Evolutionary conservation across 2,888 invertebrate genomes (phyloP), one percentile per base, ranked within the genome.

Genomic region (Diogma glabrata): DNA sequence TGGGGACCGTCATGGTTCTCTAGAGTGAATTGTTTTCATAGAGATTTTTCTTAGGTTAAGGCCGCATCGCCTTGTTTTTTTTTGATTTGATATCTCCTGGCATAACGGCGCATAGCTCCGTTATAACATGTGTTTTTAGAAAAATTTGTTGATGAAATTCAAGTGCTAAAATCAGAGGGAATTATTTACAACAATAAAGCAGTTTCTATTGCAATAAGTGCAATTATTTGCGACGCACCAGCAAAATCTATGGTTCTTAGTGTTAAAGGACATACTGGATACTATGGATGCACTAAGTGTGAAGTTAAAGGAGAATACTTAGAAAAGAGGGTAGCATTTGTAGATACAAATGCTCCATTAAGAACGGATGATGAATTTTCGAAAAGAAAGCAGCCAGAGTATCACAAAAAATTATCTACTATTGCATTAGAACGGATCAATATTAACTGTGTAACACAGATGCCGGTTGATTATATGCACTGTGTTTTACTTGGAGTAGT

Each of bases 391-490:
- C 22, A 52, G 12, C 51, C 51, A 28, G 53, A 55, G 14, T 52
- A 56, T 50, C 55, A 56, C 33, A n/a, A 36, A 14, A 47, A 54
- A 55, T 20, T 23, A 46, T 6, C 51, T 54, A 9, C 19, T 43
- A 38, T 38, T 22, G 47, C 50, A 12, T 49, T 56, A 3, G 49
- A 52, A 38, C 43, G 36, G 49, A 20, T 46, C 28, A 14, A 17
- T 26, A 46, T 59, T 20, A 53, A 51, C 8, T 53, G 58, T 53
- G 52, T 58, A 14, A 38, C 54, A 12, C 51, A 43, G 19, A 56
- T 57, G 47, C 54, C 59, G 4, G 49, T 55, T 8, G 58, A 57
- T 49, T 58, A 58, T 28, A 58, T 58, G 58, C 58, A 59, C 51
- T 36, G 49, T 16, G 52, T 55, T 46, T 57, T 57, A 47, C 33